A percentile compares a stretch with the other conserved stretches of the same genome.
These are phyloP conservation scores for Tupaia tana DNA, from an alignment of 2,113 vertebrate genomes.

Conservation along the genomic window DNA sequence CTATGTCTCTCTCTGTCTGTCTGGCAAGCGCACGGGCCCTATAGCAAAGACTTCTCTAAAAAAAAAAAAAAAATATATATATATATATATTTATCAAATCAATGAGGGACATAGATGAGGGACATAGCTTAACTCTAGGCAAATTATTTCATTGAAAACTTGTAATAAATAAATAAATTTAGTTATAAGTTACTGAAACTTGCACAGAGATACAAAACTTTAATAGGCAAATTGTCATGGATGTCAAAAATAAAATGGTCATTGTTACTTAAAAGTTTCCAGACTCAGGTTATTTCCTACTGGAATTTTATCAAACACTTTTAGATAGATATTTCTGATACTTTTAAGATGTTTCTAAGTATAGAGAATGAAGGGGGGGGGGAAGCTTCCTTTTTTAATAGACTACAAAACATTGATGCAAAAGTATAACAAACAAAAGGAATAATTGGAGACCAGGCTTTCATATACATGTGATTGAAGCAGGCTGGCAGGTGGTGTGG, in stretches of 20 bases:
- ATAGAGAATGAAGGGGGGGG: not conserved
- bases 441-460: not conserved
- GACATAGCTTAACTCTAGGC: not conserved
- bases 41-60: no score
- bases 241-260: not conserved
- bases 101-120: not conserved
- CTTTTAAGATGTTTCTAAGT: not conserved
- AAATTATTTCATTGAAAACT: not conserved
- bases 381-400: not conserved
- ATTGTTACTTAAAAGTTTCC: not conserved
- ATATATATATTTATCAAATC: not conserved
- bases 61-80: no score
- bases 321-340: not conserved
- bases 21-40: no score
- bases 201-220: not conserved
- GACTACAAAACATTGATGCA: not conserved
- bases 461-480: not conserved
- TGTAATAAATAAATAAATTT: not conserved
- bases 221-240: not conserved
- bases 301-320: slow-evolving; percentile 25
- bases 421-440: not conserved
- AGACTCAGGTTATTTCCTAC: not conserved
- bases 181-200: slow-evolving; percentile 4
- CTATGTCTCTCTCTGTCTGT: no score
- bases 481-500: no score